Percentiles rank a stretch among this genome's conserved stretches.
Conservation (phyloP, 2,888 invertebrate species). For the Aphelenchoides bicaudatus region DNA sequence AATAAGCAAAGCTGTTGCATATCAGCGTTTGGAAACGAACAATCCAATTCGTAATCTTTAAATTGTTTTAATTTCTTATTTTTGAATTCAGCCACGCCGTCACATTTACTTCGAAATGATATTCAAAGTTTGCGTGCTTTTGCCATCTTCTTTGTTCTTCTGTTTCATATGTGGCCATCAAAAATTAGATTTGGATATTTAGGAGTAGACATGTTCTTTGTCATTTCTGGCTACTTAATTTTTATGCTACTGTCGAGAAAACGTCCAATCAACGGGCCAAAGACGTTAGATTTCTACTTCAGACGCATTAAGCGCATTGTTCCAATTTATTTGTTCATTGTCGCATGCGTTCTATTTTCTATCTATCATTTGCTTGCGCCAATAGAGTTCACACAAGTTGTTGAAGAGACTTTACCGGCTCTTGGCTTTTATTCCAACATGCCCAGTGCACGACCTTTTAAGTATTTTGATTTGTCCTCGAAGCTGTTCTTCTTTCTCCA, state of each 20-base stretch:
- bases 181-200: neutral
- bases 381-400: slow-evolving; percentile 8
- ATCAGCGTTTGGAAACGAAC: too few species aligned
- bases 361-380: slow-evolving; percentile 1
- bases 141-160: slow-evolving; percentile 6
- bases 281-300: neutral
- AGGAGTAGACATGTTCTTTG: slow-evolving; percentile 14
- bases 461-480: slow-evolving; percentile 7
- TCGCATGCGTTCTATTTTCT: neutral
- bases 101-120: too few species aligned
- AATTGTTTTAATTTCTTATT: too few species aligned
- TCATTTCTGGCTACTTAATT: slow-evolving; percentile 10
- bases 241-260: neutral
- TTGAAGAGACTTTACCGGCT: neutral
- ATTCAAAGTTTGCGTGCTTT: slow-evolving; percentile 1
- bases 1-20: too few species aligned
- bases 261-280: neutral
- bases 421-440: slow-evolving; percentile 12
- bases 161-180: slow-evolving; percentile 13
- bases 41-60: too few species aligned
- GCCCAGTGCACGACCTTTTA: neutral
- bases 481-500: slow-evolving; percentile 5
- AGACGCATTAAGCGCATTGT: slow-evolving; percentile 4
- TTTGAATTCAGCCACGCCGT: too few species aligned
- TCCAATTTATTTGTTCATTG: slow-evolving; percentile 1